Conservation (phyloP, 2,113 vertebrate species). For the Isurus oxyrinchus region DNA sequence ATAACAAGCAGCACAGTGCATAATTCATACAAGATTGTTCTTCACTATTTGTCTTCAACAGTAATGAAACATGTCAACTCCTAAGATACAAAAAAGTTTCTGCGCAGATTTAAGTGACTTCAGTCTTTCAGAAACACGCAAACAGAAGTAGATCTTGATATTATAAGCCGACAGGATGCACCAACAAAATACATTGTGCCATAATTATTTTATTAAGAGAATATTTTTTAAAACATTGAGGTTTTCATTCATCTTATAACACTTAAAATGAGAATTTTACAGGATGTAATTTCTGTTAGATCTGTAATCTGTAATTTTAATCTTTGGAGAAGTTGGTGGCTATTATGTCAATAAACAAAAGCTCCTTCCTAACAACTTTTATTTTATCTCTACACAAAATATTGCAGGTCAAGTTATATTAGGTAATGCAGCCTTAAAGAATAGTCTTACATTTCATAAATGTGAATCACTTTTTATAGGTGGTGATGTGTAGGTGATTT, state of each 20-base stretch:
- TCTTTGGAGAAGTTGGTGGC: neutral
- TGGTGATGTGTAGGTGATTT: neutral
- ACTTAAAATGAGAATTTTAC: neutral
- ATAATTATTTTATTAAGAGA: neutral
- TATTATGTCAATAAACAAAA: neutral
- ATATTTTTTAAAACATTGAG: neutral
- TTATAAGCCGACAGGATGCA: neutral
- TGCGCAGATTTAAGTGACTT: constrained; percentile 21
- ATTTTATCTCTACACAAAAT: neutral
- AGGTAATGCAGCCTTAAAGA: neutral
- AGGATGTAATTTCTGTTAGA: neutral
- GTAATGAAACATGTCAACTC: constrained; percentile 34
- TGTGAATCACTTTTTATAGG: neutral
- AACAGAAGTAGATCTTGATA: neutral
- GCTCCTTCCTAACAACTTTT: neutral
- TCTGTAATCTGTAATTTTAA: neutral
- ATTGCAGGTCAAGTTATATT: neutral
- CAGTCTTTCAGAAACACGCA: neutral
- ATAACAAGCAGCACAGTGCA: constrained; percentile 35
- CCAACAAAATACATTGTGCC: neutral
- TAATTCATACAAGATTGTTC: constrained; percentile 31
- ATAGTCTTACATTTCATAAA: neutral
- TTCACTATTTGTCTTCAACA: constrained; percentile 35
- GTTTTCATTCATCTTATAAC: neutral
- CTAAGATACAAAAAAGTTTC: neutral